A percentile compares a stretch with the other conserved stretches of the same genome.
These are phyloP conservation scores for Megalops atlanticus DNA, from an alignment of 2,113 vertebrate genomes.

Conservation along the genomic window DNA sequence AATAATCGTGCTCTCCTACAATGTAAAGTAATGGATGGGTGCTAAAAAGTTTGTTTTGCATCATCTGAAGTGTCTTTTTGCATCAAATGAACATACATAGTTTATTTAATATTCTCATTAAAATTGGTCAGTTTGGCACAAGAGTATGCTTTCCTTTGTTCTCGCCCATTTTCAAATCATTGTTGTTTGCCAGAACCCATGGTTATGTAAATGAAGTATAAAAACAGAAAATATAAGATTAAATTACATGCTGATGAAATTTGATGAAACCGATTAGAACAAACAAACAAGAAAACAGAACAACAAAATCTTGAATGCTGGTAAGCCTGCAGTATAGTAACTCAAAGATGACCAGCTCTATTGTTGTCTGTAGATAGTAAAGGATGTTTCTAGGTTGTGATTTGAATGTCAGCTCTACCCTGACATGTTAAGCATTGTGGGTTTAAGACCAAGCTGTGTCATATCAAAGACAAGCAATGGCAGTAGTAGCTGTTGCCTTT, in stretches of 20 bases:
- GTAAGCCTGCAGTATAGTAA: background rate
- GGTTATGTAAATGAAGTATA: background rate
- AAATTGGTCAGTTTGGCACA: background rate
- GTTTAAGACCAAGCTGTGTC: background rate
- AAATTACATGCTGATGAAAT: background rate
- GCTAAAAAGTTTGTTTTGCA: background rate
- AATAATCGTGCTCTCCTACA: background rate
- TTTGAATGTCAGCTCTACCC: background rate
- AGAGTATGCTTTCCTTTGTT: background rate
- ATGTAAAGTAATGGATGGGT: background rate
- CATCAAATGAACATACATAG: background rate
- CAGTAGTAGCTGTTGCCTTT: background rate
- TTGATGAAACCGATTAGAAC: background rate
- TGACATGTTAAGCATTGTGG: background rate
- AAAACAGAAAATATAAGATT: background rate
- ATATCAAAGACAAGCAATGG: background rate
- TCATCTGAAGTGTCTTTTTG: background rate
- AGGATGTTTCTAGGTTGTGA: background rate
- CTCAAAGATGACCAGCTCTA: too few species aligned
- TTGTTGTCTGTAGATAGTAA: too few species aligned
- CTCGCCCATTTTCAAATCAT: background rate
- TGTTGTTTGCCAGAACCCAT: background rate
- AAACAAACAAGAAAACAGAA: background rate
- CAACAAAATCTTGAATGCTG: background rate
- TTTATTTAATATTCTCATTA: background rate